Evolutionary conservation across 2,113 vertebrate species (phyloP).

Genomic region (Nothocercus julius): DNA sequence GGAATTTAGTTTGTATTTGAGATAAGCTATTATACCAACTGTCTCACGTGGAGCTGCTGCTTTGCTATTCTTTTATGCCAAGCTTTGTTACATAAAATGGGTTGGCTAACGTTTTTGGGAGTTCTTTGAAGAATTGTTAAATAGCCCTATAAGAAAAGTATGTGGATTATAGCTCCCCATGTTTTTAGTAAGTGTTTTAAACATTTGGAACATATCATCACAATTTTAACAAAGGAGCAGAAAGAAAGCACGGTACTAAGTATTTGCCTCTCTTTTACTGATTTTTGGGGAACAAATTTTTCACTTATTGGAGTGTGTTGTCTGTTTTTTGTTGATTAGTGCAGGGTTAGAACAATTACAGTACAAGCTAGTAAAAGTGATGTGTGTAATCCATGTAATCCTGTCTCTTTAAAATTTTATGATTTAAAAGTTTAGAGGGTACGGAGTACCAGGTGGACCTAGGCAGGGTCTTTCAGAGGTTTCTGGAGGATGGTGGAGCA

Average conservation of each 20-base stretch:
- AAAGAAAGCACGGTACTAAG: not conserved
- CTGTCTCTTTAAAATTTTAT: not conserved
- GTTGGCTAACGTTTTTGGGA: slow-evolving; percentile 55
- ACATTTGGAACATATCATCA: not conserved
- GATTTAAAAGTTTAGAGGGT: too few relatives aligned
- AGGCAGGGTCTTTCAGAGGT: not conserved
- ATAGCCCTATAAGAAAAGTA: slow-evolving; percentile 27
- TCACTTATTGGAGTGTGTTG: slow-evolving; percentile 1
- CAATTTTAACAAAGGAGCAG: slow-evolving; percentile 10
- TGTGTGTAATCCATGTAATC: not conserved
- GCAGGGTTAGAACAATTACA: not conserved
- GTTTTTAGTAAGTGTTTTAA: slow-evolving; percentile 15
- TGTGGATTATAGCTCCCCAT: slow-evolving; percentile 27
- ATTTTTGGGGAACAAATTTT: slow-evolving; percentile 6
- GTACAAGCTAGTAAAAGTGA: not conserved
- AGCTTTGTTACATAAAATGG: slow-evolving; percentile 69
- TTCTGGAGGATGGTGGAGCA: too few relatives aligned
- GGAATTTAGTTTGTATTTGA: slow-evolving; percentile 66
- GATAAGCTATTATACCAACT: slow-evolving; percentile 56
- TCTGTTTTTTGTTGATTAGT: not conserved
- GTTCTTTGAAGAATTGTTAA: slow-evolving; percentile 50
- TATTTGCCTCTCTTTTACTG: not conserved
- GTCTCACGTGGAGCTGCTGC: slow-evolving; percentile 28
- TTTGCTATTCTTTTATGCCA: slow-evolving; percentile 46
- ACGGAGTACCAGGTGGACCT: not conserved